Conservation (phyloP, 1,140 invertebrate species). For the Papilio xuthus region DNA sequence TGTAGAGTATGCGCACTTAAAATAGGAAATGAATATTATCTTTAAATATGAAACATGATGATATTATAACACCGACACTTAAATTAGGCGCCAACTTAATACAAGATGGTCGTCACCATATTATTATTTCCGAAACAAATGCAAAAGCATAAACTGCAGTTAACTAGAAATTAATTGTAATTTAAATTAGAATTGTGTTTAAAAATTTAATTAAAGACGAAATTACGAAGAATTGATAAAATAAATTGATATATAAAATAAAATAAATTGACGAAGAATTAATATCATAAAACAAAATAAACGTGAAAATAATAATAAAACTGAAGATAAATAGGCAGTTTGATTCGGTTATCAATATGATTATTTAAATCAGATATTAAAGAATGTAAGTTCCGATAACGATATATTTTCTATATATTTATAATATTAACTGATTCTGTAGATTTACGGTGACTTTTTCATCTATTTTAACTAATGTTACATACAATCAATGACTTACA, state of each 20-base stretch:
- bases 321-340: background rate
- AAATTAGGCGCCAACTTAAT: background rate
- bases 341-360: background rate
- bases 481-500: too few species aligned
- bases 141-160: too few species aligned
- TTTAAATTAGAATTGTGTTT: background rate
- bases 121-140: background rate
- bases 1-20: background rate
- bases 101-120: background rate
- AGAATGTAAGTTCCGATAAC: background rate
- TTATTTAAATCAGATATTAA: background rate
- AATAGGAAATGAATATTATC: conserved; percentile 19
- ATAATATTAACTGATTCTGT: background rate
- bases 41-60: background rate
- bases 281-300: background rate
- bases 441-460: background rate
- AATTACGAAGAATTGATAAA: background rate
- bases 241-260: too few species aligned
- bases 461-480: background rate
- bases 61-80: background rate
- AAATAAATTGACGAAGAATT: too few species aligned
- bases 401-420: background rate
- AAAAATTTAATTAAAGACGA: too few species aligned
- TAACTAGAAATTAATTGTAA: too few species aligned
- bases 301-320: background rate